Evolutionary conservation across 2,888 invertebrate species (phyloP).

Genomic region (Callinectes sapidus): DNA sequence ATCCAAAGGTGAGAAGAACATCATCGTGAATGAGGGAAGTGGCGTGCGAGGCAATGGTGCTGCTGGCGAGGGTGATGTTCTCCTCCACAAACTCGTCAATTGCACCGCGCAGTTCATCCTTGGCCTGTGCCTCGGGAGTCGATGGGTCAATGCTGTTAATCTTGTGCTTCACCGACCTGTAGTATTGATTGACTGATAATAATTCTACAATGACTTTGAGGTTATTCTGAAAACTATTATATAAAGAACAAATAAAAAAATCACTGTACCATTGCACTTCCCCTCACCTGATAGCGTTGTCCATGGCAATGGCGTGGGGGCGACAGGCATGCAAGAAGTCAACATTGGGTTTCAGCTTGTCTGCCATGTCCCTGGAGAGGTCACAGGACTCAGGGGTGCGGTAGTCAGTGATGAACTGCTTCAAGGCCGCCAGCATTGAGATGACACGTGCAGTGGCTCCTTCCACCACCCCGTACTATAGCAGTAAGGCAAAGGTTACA

Average conservation of each 20-base stretch:
- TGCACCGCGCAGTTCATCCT: constrained; percentile 57
- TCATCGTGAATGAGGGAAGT: constrained; percentile 54
- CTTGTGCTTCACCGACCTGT: constrained; percentile 64
- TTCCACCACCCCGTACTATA: constrained; percentile 58
- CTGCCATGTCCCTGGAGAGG: constrained; percentile 62
- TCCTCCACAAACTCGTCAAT: constrained; percentile 60
- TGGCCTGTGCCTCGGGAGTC: constrained; percentile 65
- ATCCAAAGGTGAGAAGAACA: constrained; percentile 68
- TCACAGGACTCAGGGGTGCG: constrained; percentile 67
- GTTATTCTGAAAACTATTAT: too few relatives aligned
- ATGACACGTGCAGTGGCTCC: constrained; percentile 60
- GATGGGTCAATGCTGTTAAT: constrained; percentile 56
- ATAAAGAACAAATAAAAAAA: background rate
- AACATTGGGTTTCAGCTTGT: constrained; percentile 62
- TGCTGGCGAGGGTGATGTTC: constrained; percentile 62
- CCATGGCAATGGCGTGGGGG: constrained; percentile 60
- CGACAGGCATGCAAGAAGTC: constrained; percentile 60
- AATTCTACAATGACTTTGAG: too few relatives aligned
- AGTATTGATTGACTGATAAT: background rate
- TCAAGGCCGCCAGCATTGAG: constrained; percentile 58
- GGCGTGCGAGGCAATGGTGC: constrained; percentile 60
- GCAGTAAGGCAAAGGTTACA: background rate
- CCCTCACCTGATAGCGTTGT: constrained; percentile 65
- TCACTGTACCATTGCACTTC: background rate
- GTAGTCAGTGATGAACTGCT: constrained; percentile 61